These are phyloP conservation scores for Rhodeus uyekii DNA, from an alignment of 2,797 vertebrate genomes.

Conservation along the genomic window DNA sequence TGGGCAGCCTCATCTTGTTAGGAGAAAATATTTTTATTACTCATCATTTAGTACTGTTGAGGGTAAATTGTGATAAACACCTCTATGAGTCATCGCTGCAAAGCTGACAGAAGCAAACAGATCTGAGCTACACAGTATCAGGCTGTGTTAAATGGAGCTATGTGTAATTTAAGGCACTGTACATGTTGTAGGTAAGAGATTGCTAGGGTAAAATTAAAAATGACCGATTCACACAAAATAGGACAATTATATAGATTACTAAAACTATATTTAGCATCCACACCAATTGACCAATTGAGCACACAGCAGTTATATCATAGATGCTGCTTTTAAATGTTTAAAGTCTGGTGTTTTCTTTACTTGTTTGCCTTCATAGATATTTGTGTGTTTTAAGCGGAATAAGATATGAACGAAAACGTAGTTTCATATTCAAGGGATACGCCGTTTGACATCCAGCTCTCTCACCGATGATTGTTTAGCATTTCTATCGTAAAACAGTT, in stretches of 20 bases:
- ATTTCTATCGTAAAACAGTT: too few relatives aligned
- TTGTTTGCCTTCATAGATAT: too few relatives aligned
- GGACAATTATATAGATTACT: neutral
- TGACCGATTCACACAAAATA: neutral
- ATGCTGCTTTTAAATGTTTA: neutral
- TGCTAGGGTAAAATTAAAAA: neutral
- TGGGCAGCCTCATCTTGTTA: slow-evolving; percentile 42
- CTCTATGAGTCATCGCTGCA: slow-evolving; percentile 4
- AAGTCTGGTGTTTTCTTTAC: neutral
- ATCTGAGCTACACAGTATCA: slow-evolving; percentile 9
- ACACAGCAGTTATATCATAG: neutral
- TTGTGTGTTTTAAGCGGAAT: too few relatives aligned
- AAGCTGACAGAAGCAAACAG: slow-evolving; percentile 20
- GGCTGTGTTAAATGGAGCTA: slow-evolving; percentile 42
- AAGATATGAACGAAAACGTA: too few relatives aligned
- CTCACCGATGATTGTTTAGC: too few relatives aligned
- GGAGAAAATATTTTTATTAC: slow-evolving; percentile 39
- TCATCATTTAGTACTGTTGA: slow-evolving; percentile 29
- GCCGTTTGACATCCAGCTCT: too few relatives aligned
- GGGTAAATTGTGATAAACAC: slow-evolving; percentile 1
- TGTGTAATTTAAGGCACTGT: too few relatives aligned
- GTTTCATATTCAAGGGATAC: too few relatives aligned
- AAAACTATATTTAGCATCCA: neutral
- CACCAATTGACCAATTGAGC: rapidly evolving
- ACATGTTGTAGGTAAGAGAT: neutral